These are phyloP conservation scores for Pasiphila rectangulata DNA, from an alignment of 2,888 invertebrate genomes.

Conservation along the genomic window DNA sequence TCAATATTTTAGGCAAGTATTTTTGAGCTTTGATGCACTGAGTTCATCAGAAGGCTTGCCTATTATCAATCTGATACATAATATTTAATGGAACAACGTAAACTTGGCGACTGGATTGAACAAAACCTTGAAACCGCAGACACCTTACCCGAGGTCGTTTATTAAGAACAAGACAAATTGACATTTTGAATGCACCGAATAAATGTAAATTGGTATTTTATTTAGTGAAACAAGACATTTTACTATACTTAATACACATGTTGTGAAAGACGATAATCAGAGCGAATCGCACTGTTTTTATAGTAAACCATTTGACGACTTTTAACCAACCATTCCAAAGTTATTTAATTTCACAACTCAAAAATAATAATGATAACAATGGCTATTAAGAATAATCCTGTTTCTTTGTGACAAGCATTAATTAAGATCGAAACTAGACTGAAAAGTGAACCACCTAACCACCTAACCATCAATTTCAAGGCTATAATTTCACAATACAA, in stretches of 20 bases:
- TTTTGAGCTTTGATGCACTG: too few species aligned
- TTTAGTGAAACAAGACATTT: slow-evolving; percentile 9
- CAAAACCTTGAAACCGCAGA: slow-evolving; percentile 28
- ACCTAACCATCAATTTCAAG: not conserved
- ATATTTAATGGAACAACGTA: slow-evolving; percentile 13
- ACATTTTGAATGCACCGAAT: slow-evolving; percentile 25
- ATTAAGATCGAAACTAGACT: too few species aligned
- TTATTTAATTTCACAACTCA: too few species aligned
- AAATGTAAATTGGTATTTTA: slow-evolving; percentile 14
- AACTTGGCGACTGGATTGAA: slow-evolving; percentile 15
- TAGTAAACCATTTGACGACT: slow-evolving; percentile 3
- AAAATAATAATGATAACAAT: too few species aligned
- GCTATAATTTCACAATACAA: not conserved
- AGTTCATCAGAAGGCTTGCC: too few species aligned
- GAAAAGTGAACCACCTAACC: too few species aligned
- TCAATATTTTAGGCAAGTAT: too few species aligned
- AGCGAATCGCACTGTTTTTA: slow-evolving; percentile 15
- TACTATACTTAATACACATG: not conserved
- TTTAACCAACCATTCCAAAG: too few species aligned
- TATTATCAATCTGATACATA: too few species aligned
- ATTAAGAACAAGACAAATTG: slow-evolving; percentile 29
- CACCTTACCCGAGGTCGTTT: slow-evolving; percentile 27
- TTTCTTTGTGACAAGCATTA: too few species aligned
- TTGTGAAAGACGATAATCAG: slow-evolving; percentile 25
- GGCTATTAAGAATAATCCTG: too few species aligned